A percentile compares a stretch with the other conserved stretches of the same genome.
These are phyloP conservation scores for Lerista edwardsae DNA, from an alignment of 2,797 vertebrate genomes.

Conservation along the genomic window DNA sequence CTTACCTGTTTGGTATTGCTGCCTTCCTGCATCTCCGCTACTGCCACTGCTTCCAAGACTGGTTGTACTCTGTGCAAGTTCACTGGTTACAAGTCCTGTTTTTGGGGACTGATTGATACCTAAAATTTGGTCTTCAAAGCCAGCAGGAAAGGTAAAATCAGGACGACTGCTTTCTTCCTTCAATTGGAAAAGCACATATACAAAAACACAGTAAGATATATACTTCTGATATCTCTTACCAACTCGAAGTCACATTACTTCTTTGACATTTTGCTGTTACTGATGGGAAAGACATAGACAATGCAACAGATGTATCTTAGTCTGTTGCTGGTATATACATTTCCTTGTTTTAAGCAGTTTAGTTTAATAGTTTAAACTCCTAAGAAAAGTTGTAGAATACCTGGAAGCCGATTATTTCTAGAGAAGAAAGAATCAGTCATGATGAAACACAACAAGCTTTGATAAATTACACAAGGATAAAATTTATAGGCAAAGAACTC, in stretches of 20 bases:
- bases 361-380: not conserved
- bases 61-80: constrained; percentile 90
- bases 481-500: not conserved
- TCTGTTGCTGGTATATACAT: no score
- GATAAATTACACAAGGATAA: not conserved
- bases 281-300: not conserved
- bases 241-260: constrained; percentile 33
- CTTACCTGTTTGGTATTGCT: constrained; percentile 81
- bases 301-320: not conserved
- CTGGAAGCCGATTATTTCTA: not conserved
- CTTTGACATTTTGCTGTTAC: constrained; percentile 22
- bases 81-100: constrained; percentile 82
- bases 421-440: not conserved
- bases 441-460: not conserved
- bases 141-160: constrained; percentile 84
- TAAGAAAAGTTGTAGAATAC: not conserved
- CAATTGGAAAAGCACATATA: constrained; percentile 46
- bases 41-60: constrained; percentile 93
- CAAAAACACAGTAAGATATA: not conserved
- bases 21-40: constrained; percentile 88
- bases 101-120: constrained; percentile 77
- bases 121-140: constrained; percentile 85
- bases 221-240: constrained; percentile 31
- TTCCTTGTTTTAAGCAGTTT: not conserved
- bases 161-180: constrained; percentile 85